A percentile compares a stretch with the other conserved stretches of the same genome.
Conservation (phyloP, 2,797 vertebrate genomes). For the Gymnothorax reevesii region DNA sequence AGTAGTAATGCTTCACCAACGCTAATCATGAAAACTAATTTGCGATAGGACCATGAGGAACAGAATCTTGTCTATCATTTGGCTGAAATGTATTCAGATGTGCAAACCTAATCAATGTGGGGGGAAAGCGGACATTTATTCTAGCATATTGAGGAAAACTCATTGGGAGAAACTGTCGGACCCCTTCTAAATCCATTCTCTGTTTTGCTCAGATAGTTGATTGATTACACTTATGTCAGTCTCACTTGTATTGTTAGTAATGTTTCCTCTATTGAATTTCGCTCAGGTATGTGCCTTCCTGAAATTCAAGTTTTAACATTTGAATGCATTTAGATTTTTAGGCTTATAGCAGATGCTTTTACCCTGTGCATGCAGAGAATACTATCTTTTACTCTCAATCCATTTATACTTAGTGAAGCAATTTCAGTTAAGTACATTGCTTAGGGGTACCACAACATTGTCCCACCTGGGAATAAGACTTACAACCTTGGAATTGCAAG, state of each 20-base stretch:
- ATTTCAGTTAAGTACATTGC: conserved; percentile 3
- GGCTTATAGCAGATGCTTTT: background rate
- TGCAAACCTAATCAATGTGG: background rate
- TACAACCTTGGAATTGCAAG: background rate
- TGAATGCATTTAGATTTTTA: background rate
- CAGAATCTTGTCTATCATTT: conserved; percentile 12
- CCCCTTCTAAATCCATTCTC: background rate
- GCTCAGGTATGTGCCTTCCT: background rate
- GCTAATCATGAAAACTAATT: conserved; percentile 9
- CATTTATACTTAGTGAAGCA: background rate
- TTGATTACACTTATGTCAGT: background rate
- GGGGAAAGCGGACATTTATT: background rate
- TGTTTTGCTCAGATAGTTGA: background rate
- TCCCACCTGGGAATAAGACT: background rate
- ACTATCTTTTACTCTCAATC: background rate
- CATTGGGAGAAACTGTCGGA: background rate
- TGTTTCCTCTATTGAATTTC: background rate
- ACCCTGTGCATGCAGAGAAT: background rate
- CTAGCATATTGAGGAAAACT: background rate
- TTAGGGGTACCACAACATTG: background rate
- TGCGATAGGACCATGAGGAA: background rate
- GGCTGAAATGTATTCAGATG: background rate
- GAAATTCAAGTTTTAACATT: background rate
- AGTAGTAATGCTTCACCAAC: conserved; percentile 8
- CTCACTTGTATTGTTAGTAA: background rate